Evolutionary conservation across 2,888 invertebrate genomes (phyloP), one percentile per base, ranked within the genome.

Genomic region (Cyclophora punctaria): DNA sequence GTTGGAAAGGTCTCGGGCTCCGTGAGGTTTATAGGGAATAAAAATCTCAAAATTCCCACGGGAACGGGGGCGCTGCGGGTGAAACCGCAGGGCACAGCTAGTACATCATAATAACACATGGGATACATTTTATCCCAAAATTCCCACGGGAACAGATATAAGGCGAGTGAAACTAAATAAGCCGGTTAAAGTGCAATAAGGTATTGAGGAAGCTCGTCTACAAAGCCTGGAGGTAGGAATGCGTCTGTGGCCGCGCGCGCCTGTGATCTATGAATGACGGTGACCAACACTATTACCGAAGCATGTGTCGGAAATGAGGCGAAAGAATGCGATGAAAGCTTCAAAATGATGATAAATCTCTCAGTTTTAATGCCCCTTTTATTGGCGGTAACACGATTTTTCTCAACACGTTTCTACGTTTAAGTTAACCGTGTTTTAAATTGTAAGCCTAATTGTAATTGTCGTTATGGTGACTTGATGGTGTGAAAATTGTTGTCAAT

Each of bases 221-320:
- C 33, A n/a, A 4, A 34, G 3, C n/a, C 45, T 37, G 37, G 4
- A 44, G 5, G 3, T 6, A 48, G 51, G 59, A 61, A 61, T 61
- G 53, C 34, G 45, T 49, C 42, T 53, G 56, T 49, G 57, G 58
- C 58, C 59, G 61, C 58, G 60, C 56, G 66, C 63, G 60, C 63
- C 59, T 69, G 66, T 74, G 69, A 72, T 71, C 70, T 67, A 67
- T 67, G 67, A 64, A 60, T 59, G 68, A 64, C 67, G 67, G 69
- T 53, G 63, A 69, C 66, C 67, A 55, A 60, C 62, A 57, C 67
- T 68, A 75, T 75, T 75, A 75, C 65, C 47, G 46, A 57, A 71
- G 77, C 67, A 75, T 75, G 75, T 63, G 75, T 67, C 75, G 70
- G 70, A 71, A 71, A 70, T 66, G 66, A 62, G 62, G 63, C 67